Base-by-base conservation (phyloP, 30 jellyfish, hydroid and myxozoan species). In the Aurelia aurita complex sp. Pacific region DNA sequence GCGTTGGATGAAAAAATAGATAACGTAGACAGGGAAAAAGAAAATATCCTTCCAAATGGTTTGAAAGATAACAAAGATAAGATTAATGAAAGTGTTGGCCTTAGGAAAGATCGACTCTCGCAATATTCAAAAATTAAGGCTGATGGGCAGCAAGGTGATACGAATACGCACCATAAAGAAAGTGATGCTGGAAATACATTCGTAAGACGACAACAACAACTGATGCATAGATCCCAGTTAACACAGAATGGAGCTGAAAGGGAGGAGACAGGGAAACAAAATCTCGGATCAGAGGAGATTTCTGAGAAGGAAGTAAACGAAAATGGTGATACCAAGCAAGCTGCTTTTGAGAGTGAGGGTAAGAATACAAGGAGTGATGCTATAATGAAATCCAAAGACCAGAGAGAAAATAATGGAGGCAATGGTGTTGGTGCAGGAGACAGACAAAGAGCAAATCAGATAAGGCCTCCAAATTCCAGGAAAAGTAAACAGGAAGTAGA, bases 121-220 rank as follows among this genome's bases (percentile, higher is more conserved):
- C 87, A 77, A 59, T 77, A 77, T 77, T 77, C 87, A 5, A 77
- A 77, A 18, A 14, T 19, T n/a, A 77, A 77, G 60, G 62, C 74
- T 14, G 87, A 61, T n/a, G 74, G 32, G 5, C 66, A 80, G 64
- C 50, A 67, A 32, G 69, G 34, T 53, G 80, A 40, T 38, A 14
- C 8, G 36, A 38, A 57, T 11, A 11, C 29, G 62, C 64, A 10
- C 11, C 59, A 71, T 12, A 72, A 82, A 69, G 80, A 59, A 7
- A 59, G 15, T 16, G 84, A 70, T 62, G 33, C 60, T 5, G 91
- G 85, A 9, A 64, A 75, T n/a, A 46, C 85, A 36, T 69, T 82
- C 33, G 62, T 82, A 34, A 70, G 53, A 42, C 71, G 50, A 72
- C 91, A 82, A 33, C 91, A 82, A 53, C 79, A 69, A 50, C 62